These are phyloP conservation scores for Cathartes aura DNA, from an alignment of 2,113 vertebrate genomes.

Conservation along the genomic window DNA sequence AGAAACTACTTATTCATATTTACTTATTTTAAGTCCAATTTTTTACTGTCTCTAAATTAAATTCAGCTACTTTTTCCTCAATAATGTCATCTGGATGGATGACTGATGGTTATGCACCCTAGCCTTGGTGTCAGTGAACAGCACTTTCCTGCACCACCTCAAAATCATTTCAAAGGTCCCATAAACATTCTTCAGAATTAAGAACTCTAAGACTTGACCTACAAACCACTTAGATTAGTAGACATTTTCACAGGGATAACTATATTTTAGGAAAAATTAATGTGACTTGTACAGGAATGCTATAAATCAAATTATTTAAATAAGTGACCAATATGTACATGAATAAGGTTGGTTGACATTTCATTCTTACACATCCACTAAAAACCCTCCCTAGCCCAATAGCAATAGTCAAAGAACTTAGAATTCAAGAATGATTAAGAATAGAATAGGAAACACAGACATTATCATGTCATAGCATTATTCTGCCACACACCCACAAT, in stretches of 20 bases:
- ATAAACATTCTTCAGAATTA: background rate
- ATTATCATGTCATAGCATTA: background rate
- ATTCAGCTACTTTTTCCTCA: background rate
- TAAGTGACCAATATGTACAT: background rate
- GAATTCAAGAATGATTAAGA: background rate
- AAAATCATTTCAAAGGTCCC: background rate
- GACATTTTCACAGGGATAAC: background rate
- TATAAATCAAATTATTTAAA: background rate
- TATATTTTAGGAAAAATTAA: background rate
- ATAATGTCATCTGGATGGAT: background rate
- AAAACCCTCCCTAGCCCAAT: background rate
- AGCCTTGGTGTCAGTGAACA: background rate
- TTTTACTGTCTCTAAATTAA: background rate
- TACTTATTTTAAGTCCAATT: background rate
- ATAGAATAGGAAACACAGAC: background rate
- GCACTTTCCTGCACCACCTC: background rate
- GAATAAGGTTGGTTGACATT: background rate
- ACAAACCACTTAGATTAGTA: background rate
- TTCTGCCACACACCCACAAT: background rate
- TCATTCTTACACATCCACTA: background rate
- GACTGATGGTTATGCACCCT: background rate
- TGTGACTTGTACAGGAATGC: background rate
- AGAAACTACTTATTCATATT: background rate
- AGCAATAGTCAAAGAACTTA: background rate
- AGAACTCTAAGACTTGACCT: background rate